phyloP scores from a whole-genome alignment of 2,797 vertebrate species.

The Squalus acanthias region DNA sequence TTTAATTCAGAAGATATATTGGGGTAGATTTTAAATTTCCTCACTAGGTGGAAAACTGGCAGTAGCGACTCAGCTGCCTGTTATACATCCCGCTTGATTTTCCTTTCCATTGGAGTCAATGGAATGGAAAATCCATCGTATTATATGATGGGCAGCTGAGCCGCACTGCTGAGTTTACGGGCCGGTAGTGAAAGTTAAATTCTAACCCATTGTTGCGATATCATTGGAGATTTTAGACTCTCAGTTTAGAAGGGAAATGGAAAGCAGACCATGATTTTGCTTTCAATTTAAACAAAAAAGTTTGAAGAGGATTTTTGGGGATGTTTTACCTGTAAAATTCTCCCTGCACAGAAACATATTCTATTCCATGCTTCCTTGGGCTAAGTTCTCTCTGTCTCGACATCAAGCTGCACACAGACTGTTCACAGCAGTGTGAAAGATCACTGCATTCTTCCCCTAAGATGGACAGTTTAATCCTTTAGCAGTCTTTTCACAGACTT shows the following conservation, averaged over 20 bases:
- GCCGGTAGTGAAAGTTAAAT: neutral
- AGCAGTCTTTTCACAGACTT: slow-evolving; percentile 34
- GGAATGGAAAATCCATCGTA: neutral
- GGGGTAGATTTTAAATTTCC: neutral
- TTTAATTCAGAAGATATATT: neutral
- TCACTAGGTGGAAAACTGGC: neutral
- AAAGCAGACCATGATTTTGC: neutral
- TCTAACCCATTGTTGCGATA: neutral
- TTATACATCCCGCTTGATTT: neutral
- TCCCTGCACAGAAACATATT: neutral
- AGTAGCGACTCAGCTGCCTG: too few relatives aligned
- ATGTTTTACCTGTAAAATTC: neutral
- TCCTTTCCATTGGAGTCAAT: neutral
- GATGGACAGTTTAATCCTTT: slow-evolving; percentile 35
- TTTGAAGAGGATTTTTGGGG: neutral
- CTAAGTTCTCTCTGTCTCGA: neutral
- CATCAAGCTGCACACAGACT: neutral
- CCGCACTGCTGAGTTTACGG: neutral
- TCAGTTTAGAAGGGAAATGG: neutral
- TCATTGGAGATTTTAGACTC: neutral
- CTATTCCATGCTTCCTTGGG: neutral
- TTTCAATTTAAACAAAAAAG: neutral
- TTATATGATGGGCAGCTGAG: too few relatives aligned
- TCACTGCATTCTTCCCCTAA: slow-evolving; percentile 22
- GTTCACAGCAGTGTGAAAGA: slow-evolving; percentile 24